These are phyloP conservation scores for Thymelicus lineola DNA, from an alignment of 2,888 invertebrate species.

Conservation along the genomic window DNA sequence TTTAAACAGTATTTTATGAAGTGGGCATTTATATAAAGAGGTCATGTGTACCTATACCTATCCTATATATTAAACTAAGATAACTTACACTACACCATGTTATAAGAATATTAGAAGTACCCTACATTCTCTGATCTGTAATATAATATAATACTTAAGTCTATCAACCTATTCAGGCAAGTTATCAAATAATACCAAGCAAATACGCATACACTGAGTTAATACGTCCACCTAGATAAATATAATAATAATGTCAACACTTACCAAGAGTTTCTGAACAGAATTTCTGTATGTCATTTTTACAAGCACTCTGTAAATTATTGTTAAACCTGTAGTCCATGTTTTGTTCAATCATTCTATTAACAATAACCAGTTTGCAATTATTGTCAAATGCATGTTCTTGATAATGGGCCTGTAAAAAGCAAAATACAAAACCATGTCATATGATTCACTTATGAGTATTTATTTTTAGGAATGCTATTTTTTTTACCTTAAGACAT, in stretches of 20 bases:
- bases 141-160: no score
- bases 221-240: background rate
- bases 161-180: no score
- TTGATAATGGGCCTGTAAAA: slow-evolving; percentile 88
- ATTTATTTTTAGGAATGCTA: background rate
- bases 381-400: slow-evolving; percentile 92
- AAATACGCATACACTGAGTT: no score
- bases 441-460: background rate
- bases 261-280: slow-evolving; percentile 78
- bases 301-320: slow-evolving; percentile 92
- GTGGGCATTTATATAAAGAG: no score
- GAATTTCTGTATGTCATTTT: slow-evolving; percentile 90
- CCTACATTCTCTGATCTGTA: no score
- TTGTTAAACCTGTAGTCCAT: slow-evolving; percentile 96
- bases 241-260: slow-evolving; percentile 36
- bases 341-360: slow-evolving; percentile 95
- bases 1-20: no score
- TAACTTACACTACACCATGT: no score
- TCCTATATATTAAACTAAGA: no score
- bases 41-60: no score
- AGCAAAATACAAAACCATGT: slow-evolving; percentile 13
- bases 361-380: slow-evolving; percentile 93
- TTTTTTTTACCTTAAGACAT: slow-evolving; percentile 88
- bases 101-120: no score
- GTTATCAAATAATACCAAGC: no score